Base-by-base conservation (phyloP, 2,888 invertebrate species). In the Perdita meconis region DNA sequence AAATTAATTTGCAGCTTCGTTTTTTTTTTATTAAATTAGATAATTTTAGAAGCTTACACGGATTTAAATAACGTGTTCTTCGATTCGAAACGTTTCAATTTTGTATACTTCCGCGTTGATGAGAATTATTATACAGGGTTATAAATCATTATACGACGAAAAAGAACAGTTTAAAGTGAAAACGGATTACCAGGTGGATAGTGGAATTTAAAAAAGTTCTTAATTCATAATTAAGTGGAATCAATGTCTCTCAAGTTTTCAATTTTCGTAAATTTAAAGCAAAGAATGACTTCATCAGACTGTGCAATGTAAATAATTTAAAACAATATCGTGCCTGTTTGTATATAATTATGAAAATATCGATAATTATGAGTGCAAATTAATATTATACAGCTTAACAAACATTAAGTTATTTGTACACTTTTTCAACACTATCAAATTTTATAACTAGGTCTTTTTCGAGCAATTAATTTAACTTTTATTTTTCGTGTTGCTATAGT, bases 1-100 rank as follows among this genome's bases (percentile, higher is more conserved):
- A 44, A 44, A 44, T 44, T 16, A 44, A 44, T 44, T 44, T 44
- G 44, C 44, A 44, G 19, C 44, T 55, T 55, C 10, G n/a, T 30
- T 55, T 26, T 4, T 34, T 55, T 55, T 55, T 55, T 8, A 8
- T n/a, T n/a, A n/a, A n/a, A n/a, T n/a, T n/a, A n/a, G n/a, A n/a
- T n/a, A n/a, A n/a, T n/a, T n/a, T n/a, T n/a, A n/a, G n/a, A n/a
- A n/a, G n/a, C n/a, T n/a, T n/a, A n/a, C n/a, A n/a, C n/a, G n/a
- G n/a, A n/a, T n/a, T n/a, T n/a, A n/a, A n/a, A 44, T 44, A 44
- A 8, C 44, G 44, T 47, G 19, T 47, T 47, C 19, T 19, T 22
- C 19, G 10, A 16, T 47, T 47, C 19, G 10, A 12, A 19, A 47
- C 19, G 16, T 47, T 47, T 19, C 47, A 47, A 47, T 47, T 16